Conservation (phyloP, 2,888 invertebrate species). For the Lithophane semibrunnea region DNA sequence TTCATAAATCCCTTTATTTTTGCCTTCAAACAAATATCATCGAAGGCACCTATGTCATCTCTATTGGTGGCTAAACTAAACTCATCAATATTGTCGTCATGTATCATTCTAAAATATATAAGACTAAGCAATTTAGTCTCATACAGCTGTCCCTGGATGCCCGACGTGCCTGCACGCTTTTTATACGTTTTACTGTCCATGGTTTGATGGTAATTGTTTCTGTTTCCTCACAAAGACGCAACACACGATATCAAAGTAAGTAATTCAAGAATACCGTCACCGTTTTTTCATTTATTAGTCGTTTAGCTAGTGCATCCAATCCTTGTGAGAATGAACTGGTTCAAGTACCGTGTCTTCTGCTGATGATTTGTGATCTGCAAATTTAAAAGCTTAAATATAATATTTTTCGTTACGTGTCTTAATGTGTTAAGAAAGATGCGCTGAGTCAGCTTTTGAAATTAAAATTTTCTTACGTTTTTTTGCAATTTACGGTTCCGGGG, state of each 20-base stretch:
- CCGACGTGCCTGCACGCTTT: conserved; percentile 51
- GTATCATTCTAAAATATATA: too few relatives aligned
- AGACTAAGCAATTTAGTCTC: conserved; percentile 40
- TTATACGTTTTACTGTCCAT: conserved; percentile 15
- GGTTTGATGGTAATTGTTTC: neutral
- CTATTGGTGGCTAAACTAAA: too few relatives aligned
- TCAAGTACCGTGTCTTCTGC: neutral
- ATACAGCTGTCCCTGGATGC: conserved; percentile 61
- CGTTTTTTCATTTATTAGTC: neutral
- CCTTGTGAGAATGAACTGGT: neutral
- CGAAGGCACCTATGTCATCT: too few relatives aligned
- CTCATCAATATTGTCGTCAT: too few relatives aligned
- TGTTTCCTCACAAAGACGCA: neutral
- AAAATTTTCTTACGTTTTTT: too few relatives aligned
- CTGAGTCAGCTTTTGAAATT: too few relatives aligned
- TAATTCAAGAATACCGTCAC: neutral
- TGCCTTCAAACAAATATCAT: conserved; percentile 49
- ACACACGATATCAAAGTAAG: neutral
- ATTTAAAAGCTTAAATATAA: too few relatives aligned
- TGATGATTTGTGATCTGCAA: neutral
- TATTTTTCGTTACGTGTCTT: too few relatives aligned
- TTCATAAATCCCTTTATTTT: conserved; percentile 34
- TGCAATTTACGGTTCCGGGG: too few relatives aligned
- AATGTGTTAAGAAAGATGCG: too few relatives aligned
- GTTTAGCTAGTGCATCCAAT: neutral